phyloP scores from a whole-genome alignment of 2,888 invertebrate species.

The Pyrrhia umbra region DNA sequence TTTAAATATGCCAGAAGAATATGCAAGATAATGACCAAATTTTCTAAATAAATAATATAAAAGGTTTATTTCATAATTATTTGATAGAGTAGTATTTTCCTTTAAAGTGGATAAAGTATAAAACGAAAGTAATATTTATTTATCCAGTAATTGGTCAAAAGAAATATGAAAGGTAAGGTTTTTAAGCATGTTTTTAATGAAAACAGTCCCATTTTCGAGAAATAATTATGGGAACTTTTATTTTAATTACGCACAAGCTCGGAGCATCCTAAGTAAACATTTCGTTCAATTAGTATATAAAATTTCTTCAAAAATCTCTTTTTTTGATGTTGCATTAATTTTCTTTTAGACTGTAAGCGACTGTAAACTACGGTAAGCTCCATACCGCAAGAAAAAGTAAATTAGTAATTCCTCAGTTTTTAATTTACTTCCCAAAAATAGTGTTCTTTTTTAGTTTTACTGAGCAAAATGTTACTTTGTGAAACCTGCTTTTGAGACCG shows the following conservation, averaged over 20 bases:
- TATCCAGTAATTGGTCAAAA: background rate
- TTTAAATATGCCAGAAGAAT: too few relatives aligned
- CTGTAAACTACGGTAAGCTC: slow-evolving; percentile 50
- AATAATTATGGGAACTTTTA: slow-evolving; percentile 36
- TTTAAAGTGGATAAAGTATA: background rate
- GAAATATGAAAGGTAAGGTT: background rate
- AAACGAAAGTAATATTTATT: background rate
- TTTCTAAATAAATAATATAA: too few relatives aligned
- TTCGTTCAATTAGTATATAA: slow-evolving; percentile 61
- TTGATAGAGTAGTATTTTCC: too few relatives aligned
- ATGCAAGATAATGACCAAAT: too few relatives aligned
- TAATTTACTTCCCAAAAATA: slow-evolving; percentile 22
- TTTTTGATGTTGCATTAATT: slow-evolving; percentile 55
- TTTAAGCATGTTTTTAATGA: background rate
- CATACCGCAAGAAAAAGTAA: too few relatives aligned
- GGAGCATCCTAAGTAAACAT: slow-evolving; percentile 61
- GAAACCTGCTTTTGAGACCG: background rate
- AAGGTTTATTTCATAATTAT: too few relatives aligned
- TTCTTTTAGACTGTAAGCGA: slow-evolving; percentile 37
- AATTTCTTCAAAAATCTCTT: slow-evolving; percentile 48
- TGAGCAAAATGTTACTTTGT: slow-evolving; percentile 11
- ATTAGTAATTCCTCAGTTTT: too few relatives aligned
- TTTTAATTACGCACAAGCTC: slow-evolving; percentile 45
- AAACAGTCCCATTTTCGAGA: slow-evolving; percentile 15
- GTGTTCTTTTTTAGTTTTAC: slow-evolving; percentile 9